phyloP scores from a whole-genome alignment of 2,797 vertebrate species.

The Urosaurus nigricauda region DNA sequence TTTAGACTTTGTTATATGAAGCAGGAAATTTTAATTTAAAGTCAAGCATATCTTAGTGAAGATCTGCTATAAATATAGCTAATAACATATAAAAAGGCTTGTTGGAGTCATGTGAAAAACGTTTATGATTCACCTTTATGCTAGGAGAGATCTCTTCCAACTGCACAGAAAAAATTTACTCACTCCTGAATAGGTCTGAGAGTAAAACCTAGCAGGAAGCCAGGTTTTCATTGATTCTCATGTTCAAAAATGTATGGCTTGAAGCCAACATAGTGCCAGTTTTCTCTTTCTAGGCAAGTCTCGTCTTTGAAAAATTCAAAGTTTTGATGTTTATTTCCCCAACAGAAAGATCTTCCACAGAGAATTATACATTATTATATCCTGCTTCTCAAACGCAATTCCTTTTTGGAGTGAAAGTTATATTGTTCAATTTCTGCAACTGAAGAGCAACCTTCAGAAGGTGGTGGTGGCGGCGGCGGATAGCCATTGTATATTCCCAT shows the following conservation, averaged over 20 bases:
- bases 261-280: neutral
- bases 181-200: neutral
- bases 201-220: neutral
- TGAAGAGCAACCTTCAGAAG: neutral
- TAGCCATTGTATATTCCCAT: too few species aligned
- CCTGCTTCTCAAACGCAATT: neutral
- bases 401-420: neutral
- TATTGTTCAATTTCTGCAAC: neutral
- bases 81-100: slow-evolving; percentile 13
- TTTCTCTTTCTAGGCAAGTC: slow-evolving; percentile 2
- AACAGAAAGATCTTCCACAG: neutral
- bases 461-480: too few species aligned
- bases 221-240: slow-evolving; percentile 5
- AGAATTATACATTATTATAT: neutral
- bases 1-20: neutral
- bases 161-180: slow-evolving; percentile 32
- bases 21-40: neutral
- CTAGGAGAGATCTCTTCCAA: slow-evolving; percentile 18
- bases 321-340: neutral
- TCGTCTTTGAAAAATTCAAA: neutral
- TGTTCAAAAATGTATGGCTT: slow-evolving; percentile 7
- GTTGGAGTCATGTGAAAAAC: slow-evolving; percentile 33
- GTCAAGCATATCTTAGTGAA: neutral
- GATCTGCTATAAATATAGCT: slow-evolving; percentile 1
- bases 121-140: slow-evolving; percentile 5